These are phyloP conservation scores for Amphipoea lucens DNA, from an alignment of 2,888 invertebrate genomes.

Conservation along the genomic window DNA sequence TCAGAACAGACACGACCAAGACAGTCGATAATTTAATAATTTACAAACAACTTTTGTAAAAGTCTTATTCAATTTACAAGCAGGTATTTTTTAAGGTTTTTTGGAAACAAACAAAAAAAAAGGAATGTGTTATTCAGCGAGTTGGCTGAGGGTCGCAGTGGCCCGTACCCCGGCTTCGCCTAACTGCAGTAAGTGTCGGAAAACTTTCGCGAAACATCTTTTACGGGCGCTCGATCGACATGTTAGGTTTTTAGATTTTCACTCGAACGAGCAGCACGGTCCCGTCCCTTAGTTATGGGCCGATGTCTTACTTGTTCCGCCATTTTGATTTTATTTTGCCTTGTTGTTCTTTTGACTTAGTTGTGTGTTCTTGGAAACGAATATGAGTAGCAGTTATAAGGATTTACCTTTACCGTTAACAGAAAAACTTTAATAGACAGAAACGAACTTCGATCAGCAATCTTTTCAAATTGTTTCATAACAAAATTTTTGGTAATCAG, in stretches of 20 bases:
- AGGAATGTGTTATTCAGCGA: constrained; percentile 48
- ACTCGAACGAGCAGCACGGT: constrained; percentile 72
- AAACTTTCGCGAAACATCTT: constrained; percentile 83
- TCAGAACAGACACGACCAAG: constrained; percentile 33
- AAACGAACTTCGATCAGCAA: neutral
- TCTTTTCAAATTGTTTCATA: neutral
- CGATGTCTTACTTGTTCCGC: constrained; percentile 74
- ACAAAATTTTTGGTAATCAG: neutral
- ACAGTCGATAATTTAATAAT: constrained; percentile 53
- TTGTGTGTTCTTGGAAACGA: constrained; percentile 29
- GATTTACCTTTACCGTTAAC: too few relatives aligned
- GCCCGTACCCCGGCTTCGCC: constrained; percentile 49
- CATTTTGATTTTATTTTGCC: constrained; percentile 76
- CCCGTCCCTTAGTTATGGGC: constrained; percentile 77
- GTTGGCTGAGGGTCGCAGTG: constrained; percentile 43
- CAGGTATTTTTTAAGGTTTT: constrained; percentile 47
- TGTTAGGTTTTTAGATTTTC: constrained; percentile 84
- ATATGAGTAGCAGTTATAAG: neutral
- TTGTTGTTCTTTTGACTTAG: constrained; percentile 61
- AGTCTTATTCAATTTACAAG: constrained; percentile 45
- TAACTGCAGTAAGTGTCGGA: constrained; percentile 84
- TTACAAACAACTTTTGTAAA: constrained; percentile 32
- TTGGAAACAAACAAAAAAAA: constrained; percentile 36
- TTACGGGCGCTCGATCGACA: constrained; percentile 79
- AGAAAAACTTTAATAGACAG: neutral